These are phyloP conservation scores for Pilophorus perplexus DNA, from an alignment of 2,888 invertebrate genomes.

Conservation along the genomic window DNA sequence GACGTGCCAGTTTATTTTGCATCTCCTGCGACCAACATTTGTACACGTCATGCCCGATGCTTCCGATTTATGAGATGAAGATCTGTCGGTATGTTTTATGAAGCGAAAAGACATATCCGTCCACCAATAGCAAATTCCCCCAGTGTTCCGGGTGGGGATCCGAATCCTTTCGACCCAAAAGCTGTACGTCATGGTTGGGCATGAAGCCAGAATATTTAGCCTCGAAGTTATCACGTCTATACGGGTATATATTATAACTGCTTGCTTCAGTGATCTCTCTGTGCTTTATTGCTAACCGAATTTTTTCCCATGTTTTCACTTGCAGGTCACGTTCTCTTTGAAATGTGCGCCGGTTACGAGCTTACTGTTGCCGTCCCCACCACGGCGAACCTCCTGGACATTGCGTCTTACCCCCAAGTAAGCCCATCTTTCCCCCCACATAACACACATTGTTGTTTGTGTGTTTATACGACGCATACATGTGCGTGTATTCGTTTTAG, in stretches of 20 bases:
- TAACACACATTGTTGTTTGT: no score
- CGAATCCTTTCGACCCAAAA: no score
- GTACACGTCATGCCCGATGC: no score
- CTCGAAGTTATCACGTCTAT: not conserved
- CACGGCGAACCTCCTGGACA: constrained; percentile 68
- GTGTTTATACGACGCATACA: no score
- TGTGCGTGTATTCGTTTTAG: no score
- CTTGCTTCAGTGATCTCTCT: not conserved
- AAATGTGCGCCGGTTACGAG: constrained; percentile 87
- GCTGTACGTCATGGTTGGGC: not conserved
- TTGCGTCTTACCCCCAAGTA: constrained; percentile 71
- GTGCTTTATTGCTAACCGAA: not conserved
- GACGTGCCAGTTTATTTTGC: no score
- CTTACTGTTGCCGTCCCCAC: constrained; percentile 71
- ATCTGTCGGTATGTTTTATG: no score
- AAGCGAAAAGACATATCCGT: no score
- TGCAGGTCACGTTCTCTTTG: constrained; percentile 74
- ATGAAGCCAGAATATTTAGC: constrained; percentile 1
- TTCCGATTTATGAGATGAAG: no score
- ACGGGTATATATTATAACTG: not conserved
- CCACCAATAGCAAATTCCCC: no score
- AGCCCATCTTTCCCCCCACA: constrained; percentile 46
- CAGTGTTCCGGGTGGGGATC: no score
- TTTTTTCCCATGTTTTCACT: constrained; percentile 38
- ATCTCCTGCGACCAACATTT: no score